Evolutionary conservation across 2,888 invertebrate genomes (phyloP).

Genomic region (Chrysotoxum bicinctum): DNA sequence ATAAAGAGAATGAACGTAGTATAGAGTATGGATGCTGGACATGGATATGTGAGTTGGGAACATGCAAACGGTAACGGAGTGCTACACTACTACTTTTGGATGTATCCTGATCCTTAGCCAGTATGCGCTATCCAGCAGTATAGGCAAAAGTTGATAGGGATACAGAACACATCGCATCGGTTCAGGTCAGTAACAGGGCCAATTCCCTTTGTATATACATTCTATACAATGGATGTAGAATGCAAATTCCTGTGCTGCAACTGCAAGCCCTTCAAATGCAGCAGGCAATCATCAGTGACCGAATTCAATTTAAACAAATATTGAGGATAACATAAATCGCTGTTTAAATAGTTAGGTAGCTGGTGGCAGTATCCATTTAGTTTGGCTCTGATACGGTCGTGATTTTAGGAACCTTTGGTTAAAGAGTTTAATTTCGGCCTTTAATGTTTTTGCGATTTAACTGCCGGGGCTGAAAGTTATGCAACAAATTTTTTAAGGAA

Average conservation of each 20-base stretch:
- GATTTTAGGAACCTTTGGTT: no score
- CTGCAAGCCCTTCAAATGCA: neutral
- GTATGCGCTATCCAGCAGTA: neutral
- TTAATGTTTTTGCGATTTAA: no score
- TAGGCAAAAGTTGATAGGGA: neutral
- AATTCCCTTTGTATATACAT: neutral
- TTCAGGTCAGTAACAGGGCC: slow-evolving; percentile 13
- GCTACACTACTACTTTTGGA: slow-evolving; percentile 10
- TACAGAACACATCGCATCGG: neutral
- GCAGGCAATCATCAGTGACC: slow-evolving; percentile 40
- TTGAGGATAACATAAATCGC: slow-evolving; percentile 40
- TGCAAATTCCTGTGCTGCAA: neutral
- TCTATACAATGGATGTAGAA: neutral
- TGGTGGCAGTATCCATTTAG: neutral
- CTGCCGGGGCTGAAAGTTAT: no score
- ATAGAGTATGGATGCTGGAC: neutral
- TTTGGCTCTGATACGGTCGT: no score
- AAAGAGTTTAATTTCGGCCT: no score
- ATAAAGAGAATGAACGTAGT: neutral
- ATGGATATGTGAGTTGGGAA: no score
- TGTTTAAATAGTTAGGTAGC: neutral
- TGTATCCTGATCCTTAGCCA: neutral
- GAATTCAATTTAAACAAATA: slow-evolving; percentile 56
- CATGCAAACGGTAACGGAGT: slow-evolving; percentile 21
- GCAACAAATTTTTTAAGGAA: no score